phyloP scores from a whole-genome alignment of 2,113 vertebrate species.

The Camelus dromedarius region DNA sequence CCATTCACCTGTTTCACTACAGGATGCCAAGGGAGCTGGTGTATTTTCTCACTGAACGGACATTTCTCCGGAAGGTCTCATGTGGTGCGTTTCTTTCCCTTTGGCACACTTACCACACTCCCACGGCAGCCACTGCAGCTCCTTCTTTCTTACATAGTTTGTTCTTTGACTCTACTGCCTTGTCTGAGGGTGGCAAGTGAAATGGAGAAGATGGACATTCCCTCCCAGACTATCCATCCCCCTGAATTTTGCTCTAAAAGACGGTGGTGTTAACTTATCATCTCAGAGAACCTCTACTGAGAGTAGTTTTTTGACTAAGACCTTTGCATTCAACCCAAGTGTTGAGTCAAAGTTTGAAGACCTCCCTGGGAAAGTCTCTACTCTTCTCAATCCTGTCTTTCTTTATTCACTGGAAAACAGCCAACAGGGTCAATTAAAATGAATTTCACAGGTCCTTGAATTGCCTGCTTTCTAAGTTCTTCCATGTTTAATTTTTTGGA shows the following conservation, averaged over 20 bases:
- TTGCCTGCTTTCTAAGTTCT: background rate
- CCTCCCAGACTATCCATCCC: background rate
- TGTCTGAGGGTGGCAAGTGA: background rate
- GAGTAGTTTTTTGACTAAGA: background rate
- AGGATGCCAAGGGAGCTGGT: background rate
- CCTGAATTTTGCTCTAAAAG: background rate
- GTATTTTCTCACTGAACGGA: background rate
- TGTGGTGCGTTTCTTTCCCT: background rate
- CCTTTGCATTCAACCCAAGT: background rate
- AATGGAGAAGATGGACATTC: background rate
- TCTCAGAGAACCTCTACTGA: background rate
- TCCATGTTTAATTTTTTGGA: background rate
- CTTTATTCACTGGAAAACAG: background rate
- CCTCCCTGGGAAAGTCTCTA: background rate
- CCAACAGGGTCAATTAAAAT: background rate
- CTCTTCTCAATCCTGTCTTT: background rate
- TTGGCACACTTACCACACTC: background rate
- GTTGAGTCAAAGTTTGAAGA: background rate
- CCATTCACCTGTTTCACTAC: background rate
- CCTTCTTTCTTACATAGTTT: background rate
- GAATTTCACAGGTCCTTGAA: background rate
- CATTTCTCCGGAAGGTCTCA: background rate
- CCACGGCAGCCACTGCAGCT: background rate
- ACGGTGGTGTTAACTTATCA: background rate
- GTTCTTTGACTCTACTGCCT: background rate